Evolutionary conservation across 1,140 invertebrate species (phyloP).

Genomic region (Heliconius eleuchia): DNA sequence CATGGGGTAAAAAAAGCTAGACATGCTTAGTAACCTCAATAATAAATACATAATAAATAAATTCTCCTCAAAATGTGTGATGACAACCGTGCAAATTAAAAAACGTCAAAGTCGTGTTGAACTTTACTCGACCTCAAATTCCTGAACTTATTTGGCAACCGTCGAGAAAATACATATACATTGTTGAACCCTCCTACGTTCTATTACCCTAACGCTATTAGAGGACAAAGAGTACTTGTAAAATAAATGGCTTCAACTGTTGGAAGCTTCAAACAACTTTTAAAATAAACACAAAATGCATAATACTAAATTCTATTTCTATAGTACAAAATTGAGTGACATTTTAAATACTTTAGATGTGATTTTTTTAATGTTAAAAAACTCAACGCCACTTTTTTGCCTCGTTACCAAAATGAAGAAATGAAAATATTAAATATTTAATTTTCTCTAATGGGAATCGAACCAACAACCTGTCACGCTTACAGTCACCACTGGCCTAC

Average conservation of each 20-base stretch:
- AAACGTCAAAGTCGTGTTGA: not conserved
- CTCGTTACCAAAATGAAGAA: too few species aligned
- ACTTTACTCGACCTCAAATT: conserved; percentile 11
- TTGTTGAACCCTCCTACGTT: conserved; percentile 12
- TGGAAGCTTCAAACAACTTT: not conserved
- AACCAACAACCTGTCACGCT: too few species aligned
- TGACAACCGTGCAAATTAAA: conserved; percentile 6
- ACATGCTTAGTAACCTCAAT: too few species aligned
- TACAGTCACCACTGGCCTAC: not conserved
- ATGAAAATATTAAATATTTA: too few species aligned
- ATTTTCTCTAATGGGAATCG: too few species aligned
- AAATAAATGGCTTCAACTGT: not conserved
- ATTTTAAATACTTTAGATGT: too few species aligned
- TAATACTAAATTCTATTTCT: not conserved
- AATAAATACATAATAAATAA: not conserved
- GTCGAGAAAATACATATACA: not conserved
- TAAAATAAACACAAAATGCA: not conserved
- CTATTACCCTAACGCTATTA: conserved; percentile 10
- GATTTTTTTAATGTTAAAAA: too few species aligned
- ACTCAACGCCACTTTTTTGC: too few species aligned
- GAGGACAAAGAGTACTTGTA: conserved; percentile 6
- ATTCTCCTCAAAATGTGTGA: not conserved
- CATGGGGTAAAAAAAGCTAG: too few species aligned
- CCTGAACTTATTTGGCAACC: conserved; percentile 10
- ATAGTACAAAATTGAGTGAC: not conserved